phyloP scores from a whole-genome alignment of 2,797 vertebrate genomes.

The Morus bassanus region DNA sequence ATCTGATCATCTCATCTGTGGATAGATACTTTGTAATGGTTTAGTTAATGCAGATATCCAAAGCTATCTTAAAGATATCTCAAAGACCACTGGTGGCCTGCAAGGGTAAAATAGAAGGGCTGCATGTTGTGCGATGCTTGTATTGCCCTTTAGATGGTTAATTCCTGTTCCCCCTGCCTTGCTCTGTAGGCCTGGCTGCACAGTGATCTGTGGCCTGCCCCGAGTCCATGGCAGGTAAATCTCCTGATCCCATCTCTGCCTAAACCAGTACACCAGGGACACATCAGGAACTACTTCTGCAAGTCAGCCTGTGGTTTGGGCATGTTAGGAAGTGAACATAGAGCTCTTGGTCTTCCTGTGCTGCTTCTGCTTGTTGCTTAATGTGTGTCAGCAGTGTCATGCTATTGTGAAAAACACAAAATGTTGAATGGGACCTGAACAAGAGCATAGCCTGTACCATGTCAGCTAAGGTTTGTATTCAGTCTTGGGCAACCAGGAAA shows the following conservation, averaged over 20 bases:
- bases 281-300: background rate
- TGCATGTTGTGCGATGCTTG: background rate
- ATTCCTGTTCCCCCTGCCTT: background rate
- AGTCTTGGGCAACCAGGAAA: background rate
- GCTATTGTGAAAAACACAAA: background rate
- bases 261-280: background rate
- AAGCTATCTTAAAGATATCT: background rate
- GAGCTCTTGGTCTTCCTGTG: background rate
- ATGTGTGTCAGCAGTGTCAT: background rate
- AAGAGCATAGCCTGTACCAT: background rate
- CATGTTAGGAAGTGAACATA: background rate
- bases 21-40: background rate
- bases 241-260: background rate
- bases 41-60: background rate
- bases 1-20: background rate
- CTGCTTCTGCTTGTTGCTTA: background rate
- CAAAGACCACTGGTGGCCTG: background rate
- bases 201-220: background rate
- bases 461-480: background rate
- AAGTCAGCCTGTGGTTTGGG: background rate
- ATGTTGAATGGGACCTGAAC: background rate
- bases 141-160: background rate
- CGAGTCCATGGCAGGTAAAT: background rate
- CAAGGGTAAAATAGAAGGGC: background rate
- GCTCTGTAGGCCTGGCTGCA: background rate